Conservation (phyloP, 2,113 vertebrate genomes). For the Tupaia chinensis region DNA sequence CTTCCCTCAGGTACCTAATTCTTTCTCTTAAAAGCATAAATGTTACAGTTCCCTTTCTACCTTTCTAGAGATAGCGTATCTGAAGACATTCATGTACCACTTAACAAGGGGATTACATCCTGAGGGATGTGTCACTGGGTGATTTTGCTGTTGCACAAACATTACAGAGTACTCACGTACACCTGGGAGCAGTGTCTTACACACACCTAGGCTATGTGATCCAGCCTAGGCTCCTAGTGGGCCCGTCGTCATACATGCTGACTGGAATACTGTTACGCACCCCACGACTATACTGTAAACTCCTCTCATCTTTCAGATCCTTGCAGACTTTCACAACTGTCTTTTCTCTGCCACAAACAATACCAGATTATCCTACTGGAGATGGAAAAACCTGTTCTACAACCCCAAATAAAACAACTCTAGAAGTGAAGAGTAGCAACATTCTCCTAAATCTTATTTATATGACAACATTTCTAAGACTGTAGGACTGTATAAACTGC, state of each 20-base stretch:
- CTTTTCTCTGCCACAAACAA: not conserved
- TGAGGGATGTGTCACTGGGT: too few relatives aligned
- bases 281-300: not conserved
- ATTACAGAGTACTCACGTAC: too few relatives aligned
- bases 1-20: not conserved
- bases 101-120: too few relatives aligned
- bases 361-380: not conserved
- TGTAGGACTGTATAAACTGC: not conserved
- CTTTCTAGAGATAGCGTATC: not conserved
- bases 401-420: slow-evolving; percentile 30
- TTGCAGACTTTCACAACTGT: not conserved
- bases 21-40: slow-evolving; percentile 1
- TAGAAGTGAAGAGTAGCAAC: not conserved
- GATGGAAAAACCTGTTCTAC: slow-evolving; percentile 12
- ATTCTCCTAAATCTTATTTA: not conserved
- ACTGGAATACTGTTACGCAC: too few relatives aligned
- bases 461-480: not conserved
- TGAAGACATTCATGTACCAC: too few relatives aligned
- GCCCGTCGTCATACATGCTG: too few relatives aligned
- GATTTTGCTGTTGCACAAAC: too few relatives aligned
- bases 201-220: too few relatives aligned
- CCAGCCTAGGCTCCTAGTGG: too few relatives aligned
- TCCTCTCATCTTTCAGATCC: not conserved
- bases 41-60: not conserved
- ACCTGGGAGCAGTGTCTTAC: too few relatives aligned